Evolutionary conservation across 2,888 invertebrate genomes (phyloP), one percentile per base, ranked within the genome.

Genomic region (Salticus scenicus): DNA sequence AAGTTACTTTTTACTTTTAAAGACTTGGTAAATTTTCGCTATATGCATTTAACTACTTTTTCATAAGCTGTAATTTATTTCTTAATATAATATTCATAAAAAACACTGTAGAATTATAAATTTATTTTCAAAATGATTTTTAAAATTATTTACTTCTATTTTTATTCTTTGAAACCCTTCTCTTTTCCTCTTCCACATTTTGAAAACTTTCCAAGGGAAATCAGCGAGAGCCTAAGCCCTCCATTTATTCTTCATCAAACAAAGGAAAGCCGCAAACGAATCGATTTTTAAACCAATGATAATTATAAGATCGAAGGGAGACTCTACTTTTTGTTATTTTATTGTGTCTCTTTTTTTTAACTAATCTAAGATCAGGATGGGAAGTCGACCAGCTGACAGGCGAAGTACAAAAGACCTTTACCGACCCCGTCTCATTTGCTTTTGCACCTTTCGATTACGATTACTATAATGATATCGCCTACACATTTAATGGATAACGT

Each of bases 261-360:
- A 57, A 57, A 24, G 57, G 24, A 24, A 8, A 24, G 17, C 24
- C 24, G 57, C 24, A 24, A 17, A 57, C 20, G 24, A 57, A 57
- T 57, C 57, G 57, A 57, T 82, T 82, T 82, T 82, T 75, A 82
- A 82, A 82, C 82, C 82, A 71, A 82, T 82, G 82, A 82, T 82
- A 82, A 82, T 82, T 82, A 82, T 75, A 71, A 82, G 82, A 82
- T 82, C 75, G 75, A 82, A 79, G 79, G 42, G 24, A 27, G 20
- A 47, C 64, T 71, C 33, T 41, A 57, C 41, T 74, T 71, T 47
- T 71, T 76, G 75, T 71, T 82, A 82, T 82, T 82, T 41, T 75
- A 10, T 10, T 37, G 70, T 76, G 75, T 75, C 75, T 47, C 41
- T n/a, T n/a, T n/a, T 76, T 82, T 82, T 82, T 82, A 76, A 75